Conservation (phyloP, 1,140 invertebrate genomes). For the Archegozetes longisetosus region DNA sequence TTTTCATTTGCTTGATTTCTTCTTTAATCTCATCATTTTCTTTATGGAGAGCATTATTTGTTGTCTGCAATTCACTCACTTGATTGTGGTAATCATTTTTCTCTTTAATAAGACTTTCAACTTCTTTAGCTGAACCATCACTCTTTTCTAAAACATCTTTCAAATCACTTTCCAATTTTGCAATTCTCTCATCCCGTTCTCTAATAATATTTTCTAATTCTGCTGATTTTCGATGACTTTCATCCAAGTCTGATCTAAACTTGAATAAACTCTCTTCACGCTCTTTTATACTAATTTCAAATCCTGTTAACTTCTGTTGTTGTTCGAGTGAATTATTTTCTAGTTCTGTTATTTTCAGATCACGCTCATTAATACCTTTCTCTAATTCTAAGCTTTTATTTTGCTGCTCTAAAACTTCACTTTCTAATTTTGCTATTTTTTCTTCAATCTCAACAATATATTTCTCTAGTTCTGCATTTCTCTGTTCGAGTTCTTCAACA, state of each 20-base stretch:
- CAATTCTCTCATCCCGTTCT: slow-evolving; percentile 5
- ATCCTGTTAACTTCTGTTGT: slow-evolving; percentile 21
- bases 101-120: slow-evolving; percentile 18
- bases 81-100: slow-evolving; percentile 23
- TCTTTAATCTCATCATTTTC: slow-evolving; percentile 17
- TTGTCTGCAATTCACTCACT: slow-evolving; percentile 21
- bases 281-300: slow-evolving; percentile 23
- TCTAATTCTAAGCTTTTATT: background rate
- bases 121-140: slow-evolving; percentile 13
- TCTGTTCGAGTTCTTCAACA: slow-evolving; percentile 3
- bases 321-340: slow-evolving; percentile 23
- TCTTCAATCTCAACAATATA: background rate
- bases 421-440: background rate
- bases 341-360: background rate
- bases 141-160: slow-evolving; percentile 17
- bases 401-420: background rate
- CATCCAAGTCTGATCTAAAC: too few species aligned
- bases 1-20: slow-evolving; percentile 19
- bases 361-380: background rate
- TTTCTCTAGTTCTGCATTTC: slow-evolving; percentile 8
- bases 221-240: slow-evolving; percentile 19
- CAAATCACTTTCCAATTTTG: slow-evolving; percentile 1
- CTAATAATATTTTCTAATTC: slow-evolving; percentile 25
- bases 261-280: slow-evolving; percentile 3
- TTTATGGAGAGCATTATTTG: slow-evolving; percentile 4